phyloP scores from a whole-genome alignment of 2,797 vertebrate species.

The Cyprinella venusta region DNA sequence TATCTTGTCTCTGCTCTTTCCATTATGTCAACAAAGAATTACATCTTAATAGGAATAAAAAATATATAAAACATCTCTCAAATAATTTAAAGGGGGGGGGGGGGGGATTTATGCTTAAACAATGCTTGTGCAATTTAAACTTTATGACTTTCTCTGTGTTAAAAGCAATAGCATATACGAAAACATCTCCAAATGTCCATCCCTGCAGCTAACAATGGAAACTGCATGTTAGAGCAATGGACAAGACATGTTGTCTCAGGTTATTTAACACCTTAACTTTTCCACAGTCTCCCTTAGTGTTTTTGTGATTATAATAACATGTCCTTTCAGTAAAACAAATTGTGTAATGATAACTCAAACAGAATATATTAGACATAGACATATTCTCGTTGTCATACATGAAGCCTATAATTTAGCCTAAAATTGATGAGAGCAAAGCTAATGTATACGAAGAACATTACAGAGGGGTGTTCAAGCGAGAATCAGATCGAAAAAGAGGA shows the following conservation, averaged over 20 bases:
- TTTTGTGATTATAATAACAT: not conserved
- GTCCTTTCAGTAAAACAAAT: not conserved
- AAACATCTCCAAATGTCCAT: not conserved
- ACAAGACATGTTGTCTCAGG: not conserved
- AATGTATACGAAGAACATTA: not conserved
- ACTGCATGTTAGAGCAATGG: not conserved
- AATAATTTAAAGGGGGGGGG: not conserved
- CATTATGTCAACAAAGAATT: not conserved
- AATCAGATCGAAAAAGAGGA: constrained; percentile 1
- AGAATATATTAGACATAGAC: constrained; percentile 8
- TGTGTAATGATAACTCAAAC: not conserved
- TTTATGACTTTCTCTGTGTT: not conserved
- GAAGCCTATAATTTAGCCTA: not conserved
- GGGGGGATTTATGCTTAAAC: not conserved
- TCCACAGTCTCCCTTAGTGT: not conserved
- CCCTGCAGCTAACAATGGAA: not conserved
- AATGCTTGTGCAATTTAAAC: not conserved
- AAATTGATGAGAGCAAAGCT: not conserved
- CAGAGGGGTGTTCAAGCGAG: not conserved
- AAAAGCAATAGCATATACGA: not conserved
- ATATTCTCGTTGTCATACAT: not conserved
- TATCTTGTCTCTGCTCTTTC: not conserved
- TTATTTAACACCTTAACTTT: not conserved
- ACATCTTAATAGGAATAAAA: not conserved
- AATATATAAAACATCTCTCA: not conserved